Evolutionary conservation across 1,140 invertebrate species (phyloP), one percentile per base, ranked within the genome.

Genomic region (Aphis gossypii): DNA sequence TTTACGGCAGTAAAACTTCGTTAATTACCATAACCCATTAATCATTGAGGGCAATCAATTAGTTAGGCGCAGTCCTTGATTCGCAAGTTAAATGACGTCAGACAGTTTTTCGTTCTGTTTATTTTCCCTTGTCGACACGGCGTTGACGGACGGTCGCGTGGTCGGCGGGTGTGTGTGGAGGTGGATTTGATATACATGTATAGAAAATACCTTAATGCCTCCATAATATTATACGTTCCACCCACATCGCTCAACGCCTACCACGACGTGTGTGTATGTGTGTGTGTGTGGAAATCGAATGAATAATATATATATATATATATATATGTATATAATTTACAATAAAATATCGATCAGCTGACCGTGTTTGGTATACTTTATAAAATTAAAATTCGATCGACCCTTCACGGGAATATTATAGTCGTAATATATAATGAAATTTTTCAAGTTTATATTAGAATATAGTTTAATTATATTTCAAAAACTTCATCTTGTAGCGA

Each of bases 11-110:
- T 82, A 83, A 91, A 92, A 92, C 91, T 92, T 92, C 60, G 91
- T 82, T 82, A 92, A 92, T 92, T 92, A 92, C 91, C 91, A 83
- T 92, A 92, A 92, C 68, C 76, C 68, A 92, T 92, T 92, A 92
- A 92, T 92, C 91, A 92, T 83, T 25, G 18, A 25, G 60, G 46
- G 68, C 76, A 83, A 92, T 92, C 91, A 92, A 92, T 82, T 92
- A 92, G 91, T 91, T 68, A 46, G 90, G 54, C 90, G 60, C 60
- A 23, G 87, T 54, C 46, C 46, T 92, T 54, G 91, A 92, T 92
- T 92, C 91, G 51, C 68, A 38, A 92, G 68, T 54, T 51, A 82
- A 82, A 82, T 83, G 68, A 83, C 91, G 91, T 92, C 91, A 51
- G 44, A 44, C 18, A 7, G 60, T 91, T 76, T 68, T 60, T 76